phyloP scores from a whole-genome alignment of 2,888 invertebrate genomes.

The Meiosimyza decipiens region DNA sequence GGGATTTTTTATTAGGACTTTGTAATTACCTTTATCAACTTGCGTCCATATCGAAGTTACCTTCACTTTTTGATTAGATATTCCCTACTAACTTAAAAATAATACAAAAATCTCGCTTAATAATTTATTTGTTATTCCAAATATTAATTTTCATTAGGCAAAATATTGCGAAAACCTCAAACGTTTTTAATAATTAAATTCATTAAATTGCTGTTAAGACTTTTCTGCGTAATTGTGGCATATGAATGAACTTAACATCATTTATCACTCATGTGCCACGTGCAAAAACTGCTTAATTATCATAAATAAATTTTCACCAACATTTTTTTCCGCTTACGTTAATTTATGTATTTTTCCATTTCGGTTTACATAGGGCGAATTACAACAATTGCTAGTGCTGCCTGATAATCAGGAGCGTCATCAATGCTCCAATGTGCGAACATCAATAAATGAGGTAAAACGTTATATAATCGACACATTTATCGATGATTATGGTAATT shows the following conservation, averaged over 20 bases:
- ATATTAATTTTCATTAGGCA: no score
- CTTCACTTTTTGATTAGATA: no score
- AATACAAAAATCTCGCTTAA: no score
- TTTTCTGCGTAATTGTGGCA: no score
- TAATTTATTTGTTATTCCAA: no score
- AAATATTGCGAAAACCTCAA: no score
- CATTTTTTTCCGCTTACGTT: slow-evolving; percentile 20
- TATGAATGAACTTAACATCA: neutral
- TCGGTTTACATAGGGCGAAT: slow-evolving; percentile 56
- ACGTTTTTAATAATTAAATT: no score
- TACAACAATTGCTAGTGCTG: slow-evolving; percentile 63
- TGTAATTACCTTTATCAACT: no score
- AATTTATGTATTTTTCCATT: slow-evolving; percentile 1
- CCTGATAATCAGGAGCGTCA: slow-evolving; percentile 64
- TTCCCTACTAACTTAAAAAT: no score
- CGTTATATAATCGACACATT: slow-evolving; percentile 66
- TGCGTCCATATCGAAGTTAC: no score
- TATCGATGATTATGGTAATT: slow-evolving; percentile 65
- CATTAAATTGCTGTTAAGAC: no score
- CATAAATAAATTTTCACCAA: neutral
- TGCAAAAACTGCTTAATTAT: neutral
- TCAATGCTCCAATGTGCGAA: slow-evolving; percentile 65
- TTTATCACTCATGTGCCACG: neutral
- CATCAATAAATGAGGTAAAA: slow-evolving; percentile 66
- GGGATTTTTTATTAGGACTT: no score